Conservation (phyloP, 1,140 invertebrate species). For the Diabrotica undecimpunctata region DNA sequence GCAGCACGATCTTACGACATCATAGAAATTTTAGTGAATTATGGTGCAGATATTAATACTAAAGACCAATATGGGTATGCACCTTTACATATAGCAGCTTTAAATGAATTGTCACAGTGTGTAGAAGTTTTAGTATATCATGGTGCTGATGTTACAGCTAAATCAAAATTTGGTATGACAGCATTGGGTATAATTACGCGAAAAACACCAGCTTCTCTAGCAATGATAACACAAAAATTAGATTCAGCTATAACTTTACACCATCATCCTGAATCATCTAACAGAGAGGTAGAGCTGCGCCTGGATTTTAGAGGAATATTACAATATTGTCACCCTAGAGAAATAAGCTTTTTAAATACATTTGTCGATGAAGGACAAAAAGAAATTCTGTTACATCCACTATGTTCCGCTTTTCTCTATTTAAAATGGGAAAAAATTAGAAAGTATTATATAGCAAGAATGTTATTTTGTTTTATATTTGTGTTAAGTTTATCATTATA, state of each 20-base stretch:
- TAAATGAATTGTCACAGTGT: slow-evolving; percentile 78
- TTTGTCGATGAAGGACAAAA: slow-evolving; percentile 81
- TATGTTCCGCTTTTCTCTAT: slow-evolving; percentile 78
- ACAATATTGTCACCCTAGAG: slow-evolving; percentile 72
- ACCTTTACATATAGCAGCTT: slow-evolving; percentile 79
- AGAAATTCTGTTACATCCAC: slow-evolving; percentile 74
- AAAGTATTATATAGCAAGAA: slow-evolving; percentile 77
- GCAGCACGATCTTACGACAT: slow-evolving; percentile 71
- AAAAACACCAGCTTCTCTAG: slow-evolving; percentile 76
- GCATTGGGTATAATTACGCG: slow-evolving; percentile 76
- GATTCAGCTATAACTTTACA: slow-evolving; percentile 74
- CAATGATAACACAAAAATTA: slow-evolving; percentile 70
- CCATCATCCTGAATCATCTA: slow-evolving; percentile 70
- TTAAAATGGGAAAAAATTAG: slow-evolving; percentile 86
- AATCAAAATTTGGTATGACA: slow-evolving; percentile 77
- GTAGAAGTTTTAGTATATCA: slow-evolving; percentile 78
- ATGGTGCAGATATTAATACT: slow-evolving; percentile 78
- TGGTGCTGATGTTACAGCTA: slow-evolving; percentile 79
- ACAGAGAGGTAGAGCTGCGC: slow-evolving; percentile 75
- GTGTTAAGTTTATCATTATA: slow-evolving; percentile 73
- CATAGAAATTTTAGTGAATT: slow-evolving; percentile 68
- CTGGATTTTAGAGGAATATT: slow-evolving; percentile 75
- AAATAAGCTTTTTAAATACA: slow-evolving; percentile 76
- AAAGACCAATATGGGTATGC: slow-evolving; percentile 87
- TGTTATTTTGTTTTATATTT: slow-evolving; percentile 76